Conservation (phyloP, 1,140 invertebrate genomes). For the Phymorhynchus buccinoides region DNA sequence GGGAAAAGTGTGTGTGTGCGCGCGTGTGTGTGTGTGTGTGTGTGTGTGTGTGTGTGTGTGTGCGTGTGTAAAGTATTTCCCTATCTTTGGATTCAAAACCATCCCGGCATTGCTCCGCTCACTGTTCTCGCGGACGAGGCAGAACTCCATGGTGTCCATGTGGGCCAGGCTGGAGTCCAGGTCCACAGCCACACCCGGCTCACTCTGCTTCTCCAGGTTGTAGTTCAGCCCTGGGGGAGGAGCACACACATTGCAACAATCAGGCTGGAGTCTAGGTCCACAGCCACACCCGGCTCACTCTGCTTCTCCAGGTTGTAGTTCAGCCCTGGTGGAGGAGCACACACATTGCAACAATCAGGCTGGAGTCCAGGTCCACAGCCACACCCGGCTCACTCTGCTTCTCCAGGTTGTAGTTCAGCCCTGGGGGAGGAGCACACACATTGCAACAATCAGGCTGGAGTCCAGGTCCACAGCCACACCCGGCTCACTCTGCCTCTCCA, state of each 20-base stretch:
- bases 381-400: constrained; percentile 72
- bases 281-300: constrained; percentile 69
- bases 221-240: constrained; percentile 72
- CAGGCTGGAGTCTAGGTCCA: constrained; percentile 61
- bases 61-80: too few relatives aligned
- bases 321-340: constrained; percentile 67
- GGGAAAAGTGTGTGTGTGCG: too few relatives aligned
- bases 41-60: too few relatives aligned
- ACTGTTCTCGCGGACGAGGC: constrained; percentile 73
- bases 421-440: constrained; percentile 62
- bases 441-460: constrained; percentile 51
- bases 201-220: constrained; percentile 72
- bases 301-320: constrained; percentile 74
- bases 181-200: constrained; percentile 72
- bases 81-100: too few relatives aligned
- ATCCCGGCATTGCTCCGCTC: too few relatives aligned
- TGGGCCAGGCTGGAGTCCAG: constrained; percentile 68
- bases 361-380: constrained; percentile 69
- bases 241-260: constrained; percentile 19
- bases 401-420: constrained; percentile 73
- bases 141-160: constrained; percentile 73
- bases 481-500: constrained; percentile 69
- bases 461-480: background rate
- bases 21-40: too few relatives aligned
- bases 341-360: constrained; percentile 50